A percentile compares a stretch with the other conserved stretches of the same genome.
phyloP scores from a whole-genome alignment of 1,140 invertebrate species.

The Drosophila sechellia region DNA sequence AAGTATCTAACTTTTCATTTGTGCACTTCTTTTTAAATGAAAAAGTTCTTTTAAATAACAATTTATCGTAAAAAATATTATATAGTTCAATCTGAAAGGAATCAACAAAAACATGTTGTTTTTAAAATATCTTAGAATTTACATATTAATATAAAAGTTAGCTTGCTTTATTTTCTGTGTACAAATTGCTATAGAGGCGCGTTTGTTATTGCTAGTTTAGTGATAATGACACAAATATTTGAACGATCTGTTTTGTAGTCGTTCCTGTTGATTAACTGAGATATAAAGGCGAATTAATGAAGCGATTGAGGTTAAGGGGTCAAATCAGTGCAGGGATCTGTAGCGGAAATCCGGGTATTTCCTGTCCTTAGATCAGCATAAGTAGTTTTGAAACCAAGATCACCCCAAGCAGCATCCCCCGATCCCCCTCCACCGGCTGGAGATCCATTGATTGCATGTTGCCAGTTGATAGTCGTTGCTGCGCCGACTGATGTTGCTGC shows the following conservation, averaged over 20 bases:
- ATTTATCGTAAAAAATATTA: too few relatives aligned
- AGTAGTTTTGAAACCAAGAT: background rate
- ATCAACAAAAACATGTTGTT: too few relatives aligned
- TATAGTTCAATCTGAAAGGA: too few relatives aligned
- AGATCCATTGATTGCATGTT: slow-evolving; percentile 39
- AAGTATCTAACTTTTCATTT: too few relatives aligned
- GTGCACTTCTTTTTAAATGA: too few relatives aligned
- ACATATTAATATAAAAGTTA: too few relatives aligned
- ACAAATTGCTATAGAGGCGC: slow-evolving; percentile 4
- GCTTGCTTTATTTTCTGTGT: background rate
- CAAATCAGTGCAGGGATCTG: slow-evolving; percentile 34
- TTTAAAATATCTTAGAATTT: too few relatives aligned
- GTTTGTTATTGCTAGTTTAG: slow-evolving; percentile 30
- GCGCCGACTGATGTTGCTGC: slow-evolving; percentile 2
- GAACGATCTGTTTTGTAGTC: slow-evolving; percentile 42
- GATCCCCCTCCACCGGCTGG: background rate
- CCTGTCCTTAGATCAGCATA: background rate
- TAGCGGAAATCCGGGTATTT: slow-evolving; percentile 4
- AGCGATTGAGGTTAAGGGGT: slow-evolving; percentile 42
- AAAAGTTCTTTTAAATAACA: too few relatives aligned
- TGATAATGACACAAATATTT: slow-evolving; percentile 72
- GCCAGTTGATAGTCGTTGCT: slow-evolving; percentile 21
- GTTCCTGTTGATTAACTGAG: slow-evolving; percentile 50
- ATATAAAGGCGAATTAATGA: slow-evolving; percentile 51
- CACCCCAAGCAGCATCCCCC: background rate